Base-by-base conservation (phyloP, 2,113 vertebrate genomes). In the Callospermophilus lateralis region DNA sequence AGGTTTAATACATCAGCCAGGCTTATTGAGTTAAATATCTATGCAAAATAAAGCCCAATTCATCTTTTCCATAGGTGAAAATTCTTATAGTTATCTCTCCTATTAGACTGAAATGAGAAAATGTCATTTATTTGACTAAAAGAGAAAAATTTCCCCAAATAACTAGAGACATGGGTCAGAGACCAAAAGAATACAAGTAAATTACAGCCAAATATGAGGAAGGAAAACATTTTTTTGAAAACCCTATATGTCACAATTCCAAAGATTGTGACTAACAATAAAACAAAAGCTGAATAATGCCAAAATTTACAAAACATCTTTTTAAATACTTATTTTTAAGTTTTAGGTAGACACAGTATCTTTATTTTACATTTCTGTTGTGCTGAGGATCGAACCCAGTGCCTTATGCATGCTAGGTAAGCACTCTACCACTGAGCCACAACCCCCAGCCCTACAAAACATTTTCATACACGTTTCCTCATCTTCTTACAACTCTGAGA, bases 61-160 rank as follows among this genome's bases (percentile, higher is more conserved):
- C 45, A 58, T 73, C 48, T 96, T 85, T 96, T 94, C 53, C 81
- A 83, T 74, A 42, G 74, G 51, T 81, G 2, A 28, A 96, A 95
- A 95, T 19, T 90, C 84, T 87, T 28, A 83, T 3, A 84, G 32
- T 12, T 26, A n/a, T 42, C 34, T 88, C 81, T 81, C 95, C 85
- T 95, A 89, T 83, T 17, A 32, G 53, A 91, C 4, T 51, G 26
- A 84, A 87, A 6, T 68, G 3, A 85, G 30, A n/a, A 87, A 95
- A 17, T 4, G 24, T 89, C 37, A 73, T 55, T 63, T 93, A 95
- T 72, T 20, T 73, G 24, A 93, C 76, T 90, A 77, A 85, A 8
- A 78, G 28, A 63, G 28, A 24, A 87, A 94, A 95, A 70, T 28
- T 84, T 81, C 20, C 45, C 24, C 58, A 22, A 81, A 68, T 95